These are phyloP conservation scores for Sebastes steindachneri DNA, from an alignment of 2,797 vertebrate genomes.

Conservation along the genomic window DNA sequence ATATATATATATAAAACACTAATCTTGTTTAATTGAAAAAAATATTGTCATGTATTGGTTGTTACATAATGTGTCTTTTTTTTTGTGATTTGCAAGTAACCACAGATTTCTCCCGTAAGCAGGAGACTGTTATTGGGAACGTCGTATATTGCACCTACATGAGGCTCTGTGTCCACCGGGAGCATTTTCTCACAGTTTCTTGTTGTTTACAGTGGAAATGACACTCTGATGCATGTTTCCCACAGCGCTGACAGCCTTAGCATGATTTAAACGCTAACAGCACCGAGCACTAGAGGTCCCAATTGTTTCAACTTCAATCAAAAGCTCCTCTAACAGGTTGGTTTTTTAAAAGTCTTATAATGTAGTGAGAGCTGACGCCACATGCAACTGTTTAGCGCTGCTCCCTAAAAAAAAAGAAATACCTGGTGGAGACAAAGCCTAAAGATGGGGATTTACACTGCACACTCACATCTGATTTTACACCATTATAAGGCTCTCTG, in stretches of 20 bases:
- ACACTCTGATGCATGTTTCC: slow-evolving; percentile 51
- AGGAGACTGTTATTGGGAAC: slow-evolving; percentile 41
- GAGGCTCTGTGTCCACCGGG: slow-evolving; percentile 53
- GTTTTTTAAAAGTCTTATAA: not conserved
- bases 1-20: slow-evolving; percentile 40
- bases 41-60: slow-evolving; percentile 54
- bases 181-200: not conserved
- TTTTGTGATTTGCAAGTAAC: slow-evolving; percentile 20
- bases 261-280: slow-evolving; percentile 39
- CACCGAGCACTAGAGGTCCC: slow-evolving; percentile 15
- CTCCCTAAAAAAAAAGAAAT: slow-evolving; percentile 8
- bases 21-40: slow-evolving; percentile 54
- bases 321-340: slow-evolving; percentile 2
- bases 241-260: slow-evolving; percentile 37
- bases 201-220: slow-evolving; percentile 40
- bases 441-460: slow-evolving; percentile 32
- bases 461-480: slow-evolving; percentile 33
- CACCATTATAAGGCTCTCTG: not conserved
- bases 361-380: slow-evolving; percentile 14
- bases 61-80: slow-evolving; percentile 37
- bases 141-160: slow-evolving; percentile 29
- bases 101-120: slow-evolving; percentile 16
- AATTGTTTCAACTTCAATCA: not conserved
- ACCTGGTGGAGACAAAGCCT: slow-evolving; percentile 54
- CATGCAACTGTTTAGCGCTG: slow-evolving; percentile 15